Conservation (phyloP, 2,797 vertebrate species). For the Alcedo quadribrachys region DNA sequence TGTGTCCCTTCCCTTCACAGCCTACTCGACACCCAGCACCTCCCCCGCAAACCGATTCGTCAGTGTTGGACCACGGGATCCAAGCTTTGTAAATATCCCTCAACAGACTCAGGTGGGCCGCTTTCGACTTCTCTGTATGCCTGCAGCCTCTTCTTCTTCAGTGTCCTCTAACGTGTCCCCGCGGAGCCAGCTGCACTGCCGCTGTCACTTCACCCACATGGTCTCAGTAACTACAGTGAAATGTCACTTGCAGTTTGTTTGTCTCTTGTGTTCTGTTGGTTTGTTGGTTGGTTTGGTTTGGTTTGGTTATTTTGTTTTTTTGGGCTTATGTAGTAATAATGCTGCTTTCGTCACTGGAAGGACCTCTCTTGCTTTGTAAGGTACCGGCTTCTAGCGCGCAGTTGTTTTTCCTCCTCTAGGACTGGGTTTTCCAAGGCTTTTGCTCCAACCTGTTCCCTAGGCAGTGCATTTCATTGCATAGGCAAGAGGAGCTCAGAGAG, state of each 20-base stretch:
- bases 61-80: slow-evolving; percentile 98
- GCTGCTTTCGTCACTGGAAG: slow-evolving; percentile 32
- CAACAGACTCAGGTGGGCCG: slow-evolving; percentile 97
- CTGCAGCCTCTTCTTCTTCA: slow-evolving; percentile 71
- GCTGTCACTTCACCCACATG: slow-evolving; percentile 71
- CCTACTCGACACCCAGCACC: slow-evolving; percentile 98
- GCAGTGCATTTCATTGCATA: neutral
- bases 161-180: slow-evolving; percentile 66
- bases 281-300: no score
- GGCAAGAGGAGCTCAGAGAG: neutral
- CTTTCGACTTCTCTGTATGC: slow-evolving; percentile 83
- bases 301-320: neutral
- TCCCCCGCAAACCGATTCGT: slow-evolving; percentile 98
- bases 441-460: neutral
- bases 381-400: neutral
- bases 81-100: slow-evolving; percentile 99
- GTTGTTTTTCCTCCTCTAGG: neutral
- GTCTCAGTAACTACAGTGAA: slow-evolving; percentile 70
- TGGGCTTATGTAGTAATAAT: slow-evolving; percentile 30
- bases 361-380: slow-evolving; percentile 28
- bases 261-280: slow-evolving; percentile 38
- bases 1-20: slow-evolving; percentile 87
- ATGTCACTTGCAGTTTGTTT: slow-evolving; percentile 66
- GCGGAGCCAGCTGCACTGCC: slow-evolving; percentile 63
- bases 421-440: neutral